These are phyloP conservation scores for Spatulosminthurus flaviceps DNA, from an alignment of 2,888 invertebrate genomes.

Conservation along the genomic window DNA sequence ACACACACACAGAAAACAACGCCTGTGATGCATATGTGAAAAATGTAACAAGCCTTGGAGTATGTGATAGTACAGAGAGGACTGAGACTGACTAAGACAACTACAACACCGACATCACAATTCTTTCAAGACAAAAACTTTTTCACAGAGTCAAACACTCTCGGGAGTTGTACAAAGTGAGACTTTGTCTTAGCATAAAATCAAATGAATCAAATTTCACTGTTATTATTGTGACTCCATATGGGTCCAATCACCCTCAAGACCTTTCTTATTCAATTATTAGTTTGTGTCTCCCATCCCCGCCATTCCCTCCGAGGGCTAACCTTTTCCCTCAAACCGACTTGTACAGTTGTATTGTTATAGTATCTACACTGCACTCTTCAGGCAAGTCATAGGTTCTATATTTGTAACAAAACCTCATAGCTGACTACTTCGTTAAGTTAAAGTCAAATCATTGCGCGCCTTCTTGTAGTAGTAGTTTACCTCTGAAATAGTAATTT, in stretches of 20 bases:
- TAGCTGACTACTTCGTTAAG: background rate
- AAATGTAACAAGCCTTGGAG: conserved; percentile 30
- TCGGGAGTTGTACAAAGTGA: conserved; percentile 24
- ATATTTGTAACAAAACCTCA: background rate
- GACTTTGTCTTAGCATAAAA: conserved; percentile 46
- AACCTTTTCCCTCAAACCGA: background rate
- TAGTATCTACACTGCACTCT: background rate
- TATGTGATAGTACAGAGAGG: background rate
- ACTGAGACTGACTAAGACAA: background rate
- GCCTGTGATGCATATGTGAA: conserved; percentile 46
- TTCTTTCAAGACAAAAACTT: conserved; percentile 40
- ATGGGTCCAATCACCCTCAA: conserved; percentile 52
- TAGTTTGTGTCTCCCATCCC: conserved; percentile 28
- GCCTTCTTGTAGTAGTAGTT: background rate
- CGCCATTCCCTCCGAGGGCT: background rate
- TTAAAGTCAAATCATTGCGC: too few species aligned
- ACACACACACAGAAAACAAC: conserved; percentile 22
- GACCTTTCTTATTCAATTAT: conserved; percentile 45
- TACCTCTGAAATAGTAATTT: background rate
- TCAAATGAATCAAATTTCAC: conserved; percentile 49
- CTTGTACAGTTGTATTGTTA: background rate
- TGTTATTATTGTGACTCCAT: conserved; percentile 46
- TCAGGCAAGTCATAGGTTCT: background rate
- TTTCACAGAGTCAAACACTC: conserved; percentile 24
- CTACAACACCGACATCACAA: conserved; percentile 38